A percentile compares a stretch with the other conserved stretches of the same genome.
Conservation (phyloP, 2,888 invertebrate species). For the Phalera bucephala region DNA sequence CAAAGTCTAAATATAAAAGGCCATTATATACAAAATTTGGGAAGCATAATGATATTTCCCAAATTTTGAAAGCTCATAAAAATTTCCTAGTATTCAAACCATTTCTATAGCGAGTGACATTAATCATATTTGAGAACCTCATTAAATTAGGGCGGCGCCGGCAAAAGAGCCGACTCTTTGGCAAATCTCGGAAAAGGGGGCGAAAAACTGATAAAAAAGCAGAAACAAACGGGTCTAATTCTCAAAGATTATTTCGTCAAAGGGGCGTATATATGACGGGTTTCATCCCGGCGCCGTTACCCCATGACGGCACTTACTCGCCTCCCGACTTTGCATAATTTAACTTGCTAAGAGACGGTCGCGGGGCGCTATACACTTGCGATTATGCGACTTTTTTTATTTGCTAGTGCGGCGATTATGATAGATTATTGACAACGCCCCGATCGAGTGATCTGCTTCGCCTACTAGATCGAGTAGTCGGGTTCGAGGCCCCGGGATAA, state of each 20-base stretch:
- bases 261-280: slow-evolving; percentile 26
- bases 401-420: no score
- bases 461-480: no score
- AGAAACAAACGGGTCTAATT: slow-evolving; percentile 18
- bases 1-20: no score
- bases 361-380: slow-evolving; percentile 16
- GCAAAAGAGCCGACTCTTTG: no score
- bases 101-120: not conserved
- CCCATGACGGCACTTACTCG: slow-evolving; percentile 37
- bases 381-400: slow-evolving; percentile 5
- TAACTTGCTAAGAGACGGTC: slow-evolving; percentile 26
- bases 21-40: no score
- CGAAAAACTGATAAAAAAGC: not conserved
- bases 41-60: no score
- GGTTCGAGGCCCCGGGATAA: no score
- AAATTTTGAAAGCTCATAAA: no score
- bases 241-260: slow-evolving; percentile 27
- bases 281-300: slow-evolving; percentile 37
- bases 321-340: slow-evolving; percentile 42
- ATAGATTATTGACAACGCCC: no score
- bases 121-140: not conserved
- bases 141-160: not conserved
- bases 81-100: no score
- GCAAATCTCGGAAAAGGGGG: not conserved
- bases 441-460: no score